Percentiles rank a stretch among this genome's conserved stretches.
Evolutionary conservation across 2,888 invertebrate genomes (phyloP).

Genomic region (Coleophora flavipennella): DNA sequence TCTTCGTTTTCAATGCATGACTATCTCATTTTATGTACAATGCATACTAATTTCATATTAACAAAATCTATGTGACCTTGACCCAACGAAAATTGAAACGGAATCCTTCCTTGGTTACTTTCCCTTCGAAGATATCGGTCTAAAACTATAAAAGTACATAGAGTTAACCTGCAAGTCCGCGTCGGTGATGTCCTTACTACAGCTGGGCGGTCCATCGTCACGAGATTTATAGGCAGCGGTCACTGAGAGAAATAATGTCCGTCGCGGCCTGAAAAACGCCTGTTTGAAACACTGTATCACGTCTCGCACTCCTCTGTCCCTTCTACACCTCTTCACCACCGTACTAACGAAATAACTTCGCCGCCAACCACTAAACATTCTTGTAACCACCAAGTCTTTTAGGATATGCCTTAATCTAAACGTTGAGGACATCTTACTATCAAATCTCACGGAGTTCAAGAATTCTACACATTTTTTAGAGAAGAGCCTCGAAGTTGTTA

Average conservation of each 20-base stretch:
- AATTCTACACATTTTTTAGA: slow-evolving; percentile 29
- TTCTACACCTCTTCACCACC: slow-evolving; percentile 45
- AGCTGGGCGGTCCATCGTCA: slow-evolving; percentile 21
- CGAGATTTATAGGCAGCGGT: slow-evolving; percentile 50
- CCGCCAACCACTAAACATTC: slow-evolving; percentile 49
- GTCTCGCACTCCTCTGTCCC: slow-evolving; percentile 47
- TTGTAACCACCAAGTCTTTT: slow-evolving; percentile 42
- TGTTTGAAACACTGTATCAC: slow-evolving; percentile 50
- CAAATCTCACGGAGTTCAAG: slow-evolving; percentile 19
- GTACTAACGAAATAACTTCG: slow-evolving; percentile 39
- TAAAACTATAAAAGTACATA: too few species aligned
- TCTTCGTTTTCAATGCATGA: too few species aligned
- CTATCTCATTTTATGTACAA: too few species aligned
- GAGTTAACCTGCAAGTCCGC: slow-evolving; percentile 47
- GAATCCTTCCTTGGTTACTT: too few species aligned
- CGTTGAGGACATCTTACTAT: slow-evolving; percentile 33
- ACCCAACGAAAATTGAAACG: too few species aligned
- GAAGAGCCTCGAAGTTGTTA: slow-evolving; percentile 23
- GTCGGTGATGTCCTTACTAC: slow-evolving; percentile 44
- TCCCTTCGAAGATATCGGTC: too few species aligned
- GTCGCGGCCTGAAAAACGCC: slow-evolving; percentile 40
- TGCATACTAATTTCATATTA: too few species aligned
- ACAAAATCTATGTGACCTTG: too few species aligned
- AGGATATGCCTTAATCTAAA: slow-evolving; percentile 34
- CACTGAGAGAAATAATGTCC: slow-evolving; percentile 48